Percentiles rank a stretch among this genome's conserved stretches.
These are phyloP conservation scores for Poecilia latipinna DNA, from an alignment of 2,113 vertebrate genomes.

Conservation along the genomic window DNA sequence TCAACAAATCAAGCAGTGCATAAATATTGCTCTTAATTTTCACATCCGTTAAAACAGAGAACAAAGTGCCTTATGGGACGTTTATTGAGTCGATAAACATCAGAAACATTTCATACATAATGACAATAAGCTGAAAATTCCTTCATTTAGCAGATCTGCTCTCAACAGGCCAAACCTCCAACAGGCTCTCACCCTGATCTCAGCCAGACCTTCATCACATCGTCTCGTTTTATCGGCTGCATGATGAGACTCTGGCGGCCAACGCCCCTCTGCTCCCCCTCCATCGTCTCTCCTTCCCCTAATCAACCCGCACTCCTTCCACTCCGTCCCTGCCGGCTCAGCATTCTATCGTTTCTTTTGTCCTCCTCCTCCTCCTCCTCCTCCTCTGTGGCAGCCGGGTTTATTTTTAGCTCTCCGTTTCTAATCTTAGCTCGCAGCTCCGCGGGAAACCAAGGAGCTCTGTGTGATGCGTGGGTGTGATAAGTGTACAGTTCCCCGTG, in stretches of 20 bases:
- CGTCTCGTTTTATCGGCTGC: constrained; percentile 3
- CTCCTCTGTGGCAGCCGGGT: constrained; percentile 23
- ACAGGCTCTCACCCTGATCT: constrained; percentile 5
- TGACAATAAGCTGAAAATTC: too few species aligned
- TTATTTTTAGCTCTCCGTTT: constrained; percentile 74
- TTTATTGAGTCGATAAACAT: too few species aligned
- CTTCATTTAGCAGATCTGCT: too few species aligned
- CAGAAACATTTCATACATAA: too few species aligned
- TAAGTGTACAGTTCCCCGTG: constrained; percentile 37
- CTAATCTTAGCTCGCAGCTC: constrained; percentile 71
- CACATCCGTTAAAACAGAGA: too few species aligned
- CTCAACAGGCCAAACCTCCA: not conserved
- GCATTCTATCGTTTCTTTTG: constrained; percentile 16
- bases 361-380: not conserved
- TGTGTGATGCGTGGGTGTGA: constrained; percentile 53
- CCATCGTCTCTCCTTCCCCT: constrained; percentile 11
- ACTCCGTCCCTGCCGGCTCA: constrained; percentile 41
- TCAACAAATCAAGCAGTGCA: too few species aligned
- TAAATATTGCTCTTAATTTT: too few species aligned
- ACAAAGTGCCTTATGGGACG: too few species aligned
- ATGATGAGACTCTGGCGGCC: constrained; percentile 35
- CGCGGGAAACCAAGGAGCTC: constrained; percentile 37
- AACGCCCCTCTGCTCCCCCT: constrained; percentile 30
- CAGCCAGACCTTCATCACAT: not conserved
- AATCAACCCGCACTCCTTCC: constrained; percentile 33